Evolutionary conservation across 2,113 vertebrate genomes (phyloP).

Genomic region (Hypomesus transpacificus): DNA sequence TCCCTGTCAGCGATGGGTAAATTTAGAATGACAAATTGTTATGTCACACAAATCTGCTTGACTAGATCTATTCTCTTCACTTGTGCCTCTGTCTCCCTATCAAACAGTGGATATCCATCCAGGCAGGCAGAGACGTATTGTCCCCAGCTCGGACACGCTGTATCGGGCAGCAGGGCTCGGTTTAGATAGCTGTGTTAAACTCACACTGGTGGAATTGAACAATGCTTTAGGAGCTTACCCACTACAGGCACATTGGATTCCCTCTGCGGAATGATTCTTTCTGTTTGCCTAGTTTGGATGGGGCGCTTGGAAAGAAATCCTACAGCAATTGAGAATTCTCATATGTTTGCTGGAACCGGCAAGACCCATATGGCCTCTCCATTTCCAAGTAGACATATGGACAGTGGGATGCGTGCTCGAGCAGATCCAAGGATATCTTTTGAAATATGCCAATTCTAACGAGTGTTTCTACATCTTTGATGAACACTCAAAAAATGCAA

Average conservation of each 20-base stretch:
- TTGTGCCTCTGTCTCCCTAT: conserved; percentile 27
- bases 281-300: no score
- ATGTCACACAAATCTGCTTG: conserved; percentile 53
- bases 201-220: not conserved
- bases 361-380: no score
- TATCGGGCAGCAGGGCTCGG: conserved; percentile 39
- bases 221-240: conserved; percentile 29
- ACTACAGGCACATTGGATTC: not conserved
- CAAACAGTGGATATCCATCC: conserved; percentile 50
- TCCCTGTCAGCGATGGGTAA: conserved; percentile 51
- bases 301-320: no score
- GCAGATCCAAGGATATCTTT: not conserved
- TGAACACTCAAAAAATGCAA: conserved; percentile 25
- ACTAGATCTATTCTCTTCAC: conserved; percentile 29
- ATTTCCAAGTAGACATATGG: no score
- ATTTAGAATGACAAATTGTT: conserved; percentile 62
- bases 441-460: not conserved
- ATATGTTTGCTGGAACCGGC: no score
- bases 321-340: no score
- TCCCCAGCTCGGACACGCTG: conserved; percentile 25
- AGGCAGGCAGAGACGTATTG: conserved; percentile 43
- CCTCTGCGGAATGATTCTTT: no score
- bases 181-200: conserved; percentile 40
- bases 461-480: conserved; percentile 2
- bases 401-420: not conserved